These are phyloP conservation scores for Teleopsis dalmanni DNA, from an alignment of 1,140 invertebrate genomes.

Conservation along the genomic window DNA sequence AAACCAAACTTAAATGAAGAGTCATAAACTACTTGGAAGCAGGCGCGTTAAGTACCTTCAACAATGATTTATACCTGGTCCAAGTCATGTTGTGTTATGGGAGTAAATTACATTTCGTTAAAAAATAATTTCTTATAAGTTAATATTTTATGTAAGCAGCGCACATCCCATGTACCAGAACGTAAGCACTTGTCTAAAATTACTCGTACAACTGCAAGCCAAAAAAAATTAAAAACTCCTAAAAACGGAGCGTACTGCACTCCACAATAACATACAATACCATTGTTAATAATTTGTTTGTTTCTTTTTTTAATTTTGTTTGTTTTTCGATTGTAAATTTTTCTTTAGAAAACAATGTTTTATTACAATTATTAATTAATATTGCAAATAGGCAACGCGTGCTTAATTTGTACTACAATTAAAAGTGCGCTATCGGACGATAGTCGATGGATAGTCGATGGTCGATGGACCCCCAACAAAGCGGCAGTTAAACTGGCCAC, in stretches of 20 bases:
- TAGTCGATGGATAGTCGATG: too few species aligned
- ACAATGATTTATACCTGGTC: conserved; percentile 5
- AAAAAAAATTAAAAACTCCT: neutral
- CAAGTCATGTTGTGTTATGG: neutral
- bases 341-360: too few species aligned
- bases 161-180: neutral
- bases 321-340: neutral
- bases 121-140: neutral
- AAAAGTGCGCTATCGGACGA: too few species aligned
- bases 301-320: neutral
- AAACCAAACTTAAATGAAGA: neutral
- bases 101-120: conserved; percentile 4
- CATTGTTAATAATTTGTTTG: neutral
- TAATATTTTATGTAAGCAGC: neutral
- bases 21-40: neutral
- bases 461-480: too few species aligned
- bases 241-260: neutral
- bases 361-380: too few species aligned
- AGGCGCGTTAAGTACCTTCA: neutral
- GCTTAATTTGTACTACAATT: too few species aligned
- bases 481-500: too few species aligned
- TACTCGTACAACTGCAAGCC: neutral
- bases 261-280: neutral
- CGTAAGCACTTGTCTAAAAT: neutral
- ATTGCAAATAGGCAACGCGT: too few species aligned